These are phyloP conservation scores for Oxytorus armatus DNA, from an alignment of 2,888 invertebrate species.

Conservation along the genomic window DNA sequence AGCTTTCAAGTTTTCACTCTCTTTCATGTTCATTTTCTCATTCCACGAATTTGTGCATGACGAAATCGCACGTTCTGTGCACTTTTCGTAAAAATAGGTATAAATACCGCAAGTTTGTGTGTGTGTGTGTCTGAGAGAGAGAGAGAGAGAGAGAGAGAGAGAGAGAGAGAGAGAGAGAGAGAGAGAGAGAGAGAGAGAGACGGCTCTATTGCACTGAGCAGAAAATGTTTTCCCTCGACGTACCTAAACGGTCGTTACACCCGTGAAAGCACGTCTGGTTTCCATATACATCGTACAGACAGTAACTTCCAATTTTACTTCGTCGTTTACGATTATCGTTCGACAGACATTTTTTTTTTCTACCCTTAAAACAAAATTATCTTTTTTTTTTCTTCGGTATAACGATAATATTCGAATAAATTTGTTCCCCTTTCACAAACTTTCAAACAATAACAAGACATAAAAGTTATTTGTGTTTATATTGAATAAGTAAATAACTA, in stretches of 20 bases:
- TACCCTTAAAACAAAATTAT: no score
- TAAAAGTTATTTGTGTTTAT: no score
- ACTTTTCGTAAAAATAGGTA: slow-evolving; percentile 10
- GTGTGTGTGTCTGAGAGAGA: background rate
- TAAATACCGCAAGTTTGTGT: background rate
- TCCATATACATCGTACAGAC: background rate
- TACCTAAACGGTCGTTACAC: slow-evolving; percentile 8
- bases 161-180: background rate
- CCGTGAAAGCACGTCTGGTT: slow-evolving; percentile 12
- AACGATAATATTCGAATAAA: no score
- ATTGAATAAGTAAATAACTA: no score
- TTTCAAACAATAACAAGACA: no score
- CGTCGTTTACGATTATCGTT: background rate
- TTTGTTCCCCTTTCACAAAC: no score
- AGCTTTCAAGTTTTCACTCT: slow-evolving; percentile 33
- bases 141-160: background rate
- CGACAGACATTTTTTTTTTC: no score
- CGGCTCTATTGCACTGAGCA: background rate
- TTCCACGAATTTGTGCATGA: background rate
- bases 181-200: background rate
- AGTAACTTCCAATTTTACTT: slow-evolving; percentile 10
- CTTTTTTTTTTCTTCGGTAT: no score
- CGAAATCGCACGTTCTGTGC: background rate
- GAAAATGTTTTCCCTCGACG: background rate
- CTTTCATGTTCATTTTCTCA: slow-evolving; percentile 39